Base-by-base conservation (phyloP, 2,797 vertebrate genomes). In the Sebastes cheni region DNA sequence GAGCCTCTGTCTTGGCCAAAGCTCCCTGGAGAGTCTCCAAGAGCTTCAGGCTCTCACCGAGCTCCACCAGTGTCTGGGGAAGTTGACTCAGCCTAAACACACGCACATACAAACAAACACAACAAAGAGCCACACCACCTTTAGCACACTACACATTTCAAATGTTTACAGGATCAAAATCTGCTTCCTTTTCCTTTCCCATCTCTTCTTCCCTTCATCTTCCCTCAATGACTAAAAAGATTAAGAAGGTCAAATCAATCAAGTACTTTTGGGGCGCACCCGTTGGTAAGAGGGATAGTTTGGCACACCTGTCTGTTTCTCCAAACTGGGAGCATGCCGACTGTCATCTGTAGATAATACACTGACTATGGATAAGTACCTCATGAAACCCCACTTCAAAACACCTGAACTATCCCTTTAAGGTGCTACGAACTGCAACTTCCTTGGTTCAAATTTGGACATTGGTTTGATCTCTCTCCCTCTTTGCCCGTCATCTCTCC, bases 1-100 rank as follows among this genome's bases (percentile, higher is more conserved):
- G 96, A 81, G 88, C 86, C 85, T 97, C 96, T 1, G 92, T 93
- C 72, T 88, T 96, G 32, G 90, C 65, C 77, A 96, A 75, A 67
- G 96, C 93, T 0, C 77, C 84, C 80, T 96, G 95, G 25, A 98
- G 93, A 3, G 91, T 93, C 14, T 96, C 94, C 74, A 97, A 85
- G 46, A 97, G 95, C 39, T 95, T 92, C 65, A 97, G 73, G 82
- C 95, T 96, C 54, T 91, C 87, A 13, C 20, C 54, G 6, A 94
- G 89, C 27, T 93, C 86, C 1, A 5, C 39, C 73, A 93, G 81
- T 10, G 87, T 92, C 71, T 86, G 80, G 1, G 92, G 91, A 1
- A 72, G 27, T 67, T 66, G 60, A 20, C 7, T 71, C 42, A 94
- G 50, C 77, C 93, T 94, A 79, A 25, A 88, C 58, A 86, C 8